Evolutionary conservation across 2,888 invertebrate species (phyloP).

Genomic region (Mayetiola destructor): DNA sequence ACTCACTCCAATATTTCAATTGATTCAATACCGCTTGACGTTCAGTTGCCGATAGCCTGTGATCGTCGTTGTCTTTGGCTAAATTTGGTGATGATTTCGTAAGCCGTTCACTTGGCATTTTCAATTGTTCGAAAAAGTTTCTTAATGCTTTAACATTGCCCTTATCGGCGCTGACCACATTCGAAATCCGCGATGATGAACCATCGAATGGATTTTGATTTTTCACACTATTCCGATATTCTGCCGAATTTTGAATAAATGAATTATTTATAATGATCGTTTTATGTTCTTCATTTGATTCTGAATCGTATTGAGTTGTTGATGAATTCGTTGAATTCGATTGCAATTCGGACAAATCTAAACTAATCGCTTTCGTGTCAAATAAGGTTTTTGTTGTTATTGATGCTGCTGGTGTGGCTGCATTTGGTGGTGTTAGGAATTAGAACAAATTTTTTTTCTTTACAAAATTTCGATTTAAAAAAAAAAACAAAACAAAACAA

Average conservation of each 20-base stretch:
- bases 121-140: slow-evolving; percentile 48
- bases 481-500: too few relatives aligned
- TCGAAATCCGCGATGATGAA: neutral
- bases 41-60: slow-evolving; percentile 20
- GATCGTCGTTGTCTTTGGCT: slow-evolving; percentile 20
- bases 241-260: neutral
- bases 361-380: slow-evolving; percentile 18
- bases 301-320: slow-evolving; percentile 6
- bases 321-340: slow-evolving; percentile 17
- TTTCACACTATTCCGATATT: neutral
- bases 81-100: slow-evolving; percentile 28
- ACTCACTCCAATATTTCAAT: slow-evolving; percentile 33
- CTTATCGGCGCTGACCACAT: slow-evolving; percentile 39
- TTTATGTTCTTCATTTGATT: neutral
- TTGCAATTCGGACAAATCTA: slow-evolving; percentile 29
- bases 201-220: neutral
- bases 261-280: neutral
- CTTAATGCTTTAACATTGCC: slow-evolving; percentile 57
- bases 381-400: neutral
- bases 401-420: too few relatives aligned
- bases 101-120: slow-evolving; percentile 30
- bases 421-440: too few relatives aligned
- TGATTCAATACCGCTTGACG: slow-evolving; percentile 29
- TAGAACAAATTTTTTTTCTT: too few relatives aligned
- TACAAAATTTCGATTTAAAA: too few relatives aligned